Conservation (phyloP, 2,888 invertebrate genomes). For the Myopa testacea region DNA sequence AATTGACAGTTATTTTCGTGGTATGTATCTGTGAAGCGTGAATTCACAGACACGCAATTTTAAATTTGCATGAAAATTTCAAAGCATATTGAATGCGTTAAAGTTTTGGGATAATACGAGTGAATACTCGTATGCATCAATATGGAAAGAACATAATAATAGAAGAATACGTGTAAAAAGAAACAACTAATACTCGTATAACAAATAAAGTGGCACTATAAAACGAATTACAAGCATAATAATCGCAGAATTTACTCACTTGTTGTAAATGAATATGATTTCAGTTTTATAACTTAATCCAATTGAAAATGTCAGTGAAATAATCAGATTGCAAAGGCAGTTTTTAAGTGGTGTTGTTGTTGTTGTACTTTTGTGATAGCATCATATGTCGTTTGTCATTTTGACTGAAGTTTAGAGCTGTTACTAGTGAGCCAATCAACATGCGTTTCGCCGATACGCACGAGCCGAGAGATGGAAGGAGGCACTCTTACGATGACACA, state of each 20-base stretch:
- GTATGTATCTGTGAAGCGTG: too few relatives aligned
- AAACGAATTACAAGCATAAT: conserved; percentile 14
- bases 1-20: too few relatives aligned
- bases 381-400: conserved; percentile 27
- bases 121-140: not conserved
- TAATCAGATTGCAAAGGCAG: conserved; percentile 9
- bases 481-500: not conserved
- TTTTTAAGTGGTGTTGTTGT: conserved; percentile 1
- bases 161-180: not conserved
- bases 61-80: too few relatives aligned
- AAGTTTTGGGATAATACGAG: not conserved
- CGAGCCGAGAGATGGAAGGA: not conserved
- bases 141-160: not conserved
- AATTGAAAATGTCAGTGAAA: conserved; percentile 27
- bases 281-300: conserved; percentile 26
- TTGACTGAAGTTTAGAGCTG: conserved; percentile 17
- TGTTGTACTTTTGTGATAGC: not conserved
- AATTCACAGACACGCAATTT: too few relatives aligned
- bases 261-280: conserved; percentile 4
- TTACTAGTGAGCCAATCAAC: not conserved
- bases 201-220: not conserved
- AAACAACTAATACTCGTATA: not conserved
- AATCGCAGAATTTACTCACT: not conserved
- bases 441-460: not conserved
- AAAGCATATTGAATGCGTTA: too few relatives aligned